Percentiles rank a stretch among this genome's conserved stretches.
phyloP scores from a whole-genome alignment of 2,113 vertebrate species.

The Salminus brasiliensis region DNA sequence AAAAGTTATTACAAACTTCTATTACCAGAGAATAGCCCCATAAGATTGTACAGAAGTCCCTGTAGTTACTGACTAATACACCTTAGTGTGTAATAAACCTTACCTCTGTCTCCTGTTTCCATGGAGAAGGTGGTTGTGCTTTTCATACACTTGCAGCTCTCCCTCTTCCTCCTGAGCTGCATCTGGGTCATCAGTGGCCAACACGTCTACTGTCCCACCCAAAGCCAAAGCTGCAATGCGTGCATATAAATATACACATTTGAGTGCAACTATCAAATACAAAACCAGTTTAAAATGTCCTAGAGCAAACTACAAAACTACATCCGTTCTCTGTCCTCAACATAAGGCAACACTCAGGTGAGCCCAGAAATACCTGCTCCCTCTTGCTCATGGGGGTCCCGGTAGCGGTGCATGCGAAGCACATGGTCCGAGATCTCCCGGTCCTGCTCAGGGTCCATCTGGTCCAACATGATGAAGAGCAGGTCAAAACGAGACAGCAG shows the following conservation, averaged over 20 bases:
- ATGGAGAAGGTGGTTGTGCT: conserved; percentile 91
- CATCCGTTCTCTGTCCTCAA: too few relatives aligned
- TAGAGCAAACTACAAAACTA: background rate
- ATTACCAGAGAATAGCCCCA: too few relatives aligned
- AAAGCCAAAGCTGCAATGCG: conserved; percentile 80
- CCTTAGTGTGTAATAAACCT: too few relatives aligned
- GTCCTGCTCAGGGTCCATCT: conserved; percentile 95
- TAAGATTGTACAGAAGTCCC: too few relatives aligned
- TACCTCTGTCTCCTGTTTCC: conserved; percentile 86
- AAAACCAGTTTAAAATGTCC: background rate
- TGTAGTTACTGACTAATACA: too few relatives aligned
- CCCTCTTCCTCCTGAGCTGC: conserved; percentile 80
- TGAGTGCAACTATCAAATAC: background rate
- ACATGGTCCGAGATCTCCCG: conserved; percentile 94
- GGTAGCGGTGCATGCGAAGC: conserved; percentile 93
- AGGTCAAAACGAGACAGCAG: conserved; percentile 95
- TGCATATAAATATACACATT: background rate
- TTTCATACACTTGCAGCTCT: conserved; percentile 93
- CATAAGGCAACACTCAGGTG: background rate
- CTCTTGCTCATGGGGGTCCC: conserved; percentile 89
- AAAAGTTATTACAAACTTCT: too few relatives aligned
- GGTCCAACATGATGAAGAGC: conserved; percentile 96
- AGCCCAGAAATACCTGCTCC: conserved; percentile 79
- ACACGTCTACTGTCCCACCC: conserved; percentile 86
- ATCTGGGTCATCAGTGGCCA: conserved; percentile 90